A percentile compares a stretch with the other conserved stretches of the same genome.
These are phyloP conservation scores for Paratilapia polleni DNA, from an alignment of 2,113 vertebrate species.

Conservation along the genomic window DNA sequence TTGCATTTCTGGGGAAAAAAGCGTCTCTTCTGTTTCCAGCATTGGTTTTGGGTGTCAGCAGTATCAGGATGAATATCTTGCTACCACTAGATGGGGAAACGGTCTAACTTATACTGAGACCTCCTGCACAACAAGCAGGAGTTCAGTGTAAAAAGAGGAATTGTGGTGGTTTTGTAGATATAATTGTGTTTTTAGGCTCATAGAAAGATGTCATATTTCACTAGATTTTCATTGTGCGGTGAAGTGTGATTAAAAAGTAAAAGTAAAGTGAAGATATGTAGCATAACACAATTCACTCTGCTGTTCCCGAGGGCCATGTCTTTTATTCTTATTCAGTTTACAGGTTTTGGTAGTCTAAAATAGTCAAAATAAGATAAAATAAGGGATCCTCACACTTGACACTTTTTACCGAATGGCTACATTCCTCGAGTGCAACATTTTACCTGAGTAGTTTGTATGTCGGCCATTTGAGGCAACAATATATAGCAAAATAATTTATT, in stretches of 20 bases:
- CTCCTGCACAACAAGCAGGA: background rate
- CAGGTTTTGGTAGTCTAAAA: background rate
- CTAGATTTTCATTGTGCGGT: background rate
- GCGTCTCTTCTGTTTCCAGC: rapidly evolving
- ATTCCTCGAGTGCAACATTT: background rate
- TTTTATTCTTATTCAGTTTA: background rate
- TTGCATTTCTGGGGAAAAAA: background rate
- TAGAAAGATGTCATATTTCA: background rate
- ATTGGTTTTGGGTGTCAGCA: background rate
- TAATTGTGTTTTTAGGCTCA: background rate
- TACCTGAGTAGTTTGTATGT: too few relatives aligned
- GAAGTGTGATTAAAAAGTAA: background rate
- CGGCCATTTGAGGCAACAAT: background rate
- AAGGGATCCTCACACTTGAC: background rate
- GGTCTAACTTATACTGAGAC: slow-evolving; percentile 19
- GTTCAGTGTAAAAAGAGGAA: background rate
- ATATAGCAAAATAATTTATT: too few relatives aligned
- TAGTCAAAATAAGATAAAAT: background rate
- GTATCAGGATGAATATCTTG: background rate
- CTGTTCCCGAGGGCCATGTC: background rate
- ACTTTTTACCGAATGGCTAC: background rate
- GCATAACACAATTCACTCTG: too few relatives aligned
- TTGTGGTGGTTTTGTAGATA: background rate
- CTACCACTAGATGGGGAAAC: slow-evolving; percentile 72
- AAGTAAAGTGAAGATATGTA: background rate